phyloP scores from a whole-genome alignment of 2,888 invertebrate species.

The Laspeyria flexula region DNA sequence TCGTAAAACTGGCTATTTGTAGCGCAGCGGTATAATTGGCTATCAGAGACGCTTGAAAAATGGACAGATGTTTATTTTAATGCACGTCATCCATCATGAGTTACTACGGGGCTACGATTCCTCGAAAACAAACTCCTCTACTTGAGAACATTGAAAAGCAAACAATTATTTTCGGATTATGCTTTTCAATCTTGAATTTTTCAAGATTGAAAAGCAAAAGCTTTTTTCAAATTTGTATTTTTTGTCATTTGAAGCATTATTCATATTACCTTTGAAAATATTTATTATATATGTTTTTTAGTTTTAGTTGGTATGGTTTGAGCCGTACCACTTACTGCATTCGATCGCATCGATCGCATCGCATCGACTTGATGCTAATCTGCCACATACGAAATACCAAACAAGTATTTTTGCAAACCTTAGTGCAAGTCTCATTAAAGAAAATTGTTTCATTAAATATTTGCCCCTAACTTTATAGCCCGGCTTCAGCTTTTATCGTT shows the following conservation, averaged over 20 bases:
- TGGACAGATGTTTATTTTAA: conserved; percentile 64
- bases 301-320: too few relatives aligned
- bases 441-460: neutral
- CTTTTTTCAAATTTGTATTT: too few relatives aligned
- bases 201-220: too few relatives aligned
- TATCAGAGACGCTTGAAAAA: conserved; percentile 61
- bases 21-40: conserved; percentile 55
- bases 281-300: too few relatives aligned
- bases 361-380: too few relatives aligned
- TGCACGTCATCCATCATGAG: conserved; percentile 58
- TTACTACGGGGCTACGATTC: conserved; percentile 36
- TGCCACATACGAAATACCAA: too few relatives aligned
- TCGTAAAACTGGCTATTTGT: conserved; percentile 58
- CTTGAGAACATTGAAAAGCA: conserved; percentile 40
- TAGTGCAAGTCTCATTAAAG: neutral
- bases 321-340: too few relatives aligned
- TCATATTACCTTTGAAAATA: too few relatives aligned
- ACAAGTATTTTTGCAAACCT: neutral
- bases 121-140: conserved; percentile 44
- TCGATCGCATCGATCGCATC: too few relatives aligned
- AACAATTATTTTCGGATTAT: conserved; percentile 40
- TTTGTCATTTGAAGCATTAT: too few relatives aligned
- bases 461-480: neutral
- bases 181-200: conserved; percentile 19
- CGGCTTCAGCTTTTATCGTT: neutral